Evolutionary conservation across 2,888 invertebrate genomes (phyloP).

Genomic region (Synergus japonicus): DNA sequence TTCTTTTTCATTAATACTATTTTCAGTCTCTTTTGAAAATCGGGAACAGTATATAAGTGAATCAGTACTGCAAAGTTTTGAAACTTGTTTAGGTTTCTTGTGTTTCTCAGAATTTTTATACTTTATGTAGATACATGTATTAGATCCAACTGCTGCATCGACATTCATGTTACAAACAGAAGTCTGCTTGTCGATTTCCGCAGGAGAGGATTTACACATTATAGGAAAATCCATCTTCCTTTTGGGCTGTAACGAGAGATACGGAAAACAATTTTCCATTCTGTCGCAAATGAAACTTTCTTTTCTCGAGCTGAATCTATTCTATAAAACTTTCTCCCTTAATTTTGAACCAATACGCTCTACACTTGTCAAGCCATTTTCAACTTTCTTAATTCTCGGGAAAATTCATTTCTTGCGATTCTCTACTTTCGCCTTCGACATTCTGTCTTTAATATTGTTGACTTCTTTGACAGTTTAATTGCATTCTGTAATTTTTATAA

Average conservation of each 20-base stretch:
- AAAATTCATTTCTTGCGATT: slow-evolving; percentile 37
- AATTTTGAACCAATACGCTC: not conserved
- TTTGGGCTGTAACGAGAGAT: slow-evolving; percentile 40
- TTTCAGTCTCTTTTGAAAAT: not conserved
- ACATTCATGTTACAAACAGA: slow-evolving; percentile 50
- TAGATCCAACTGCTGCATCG: slow-evolving; percentile 44
- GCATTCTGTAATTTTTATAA: not conserved
- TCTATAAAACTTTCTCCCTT: slow-evolving; percentile 37
- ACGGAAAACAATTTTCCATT: slow-evolving; percentile 52
- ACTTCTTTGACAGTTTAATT: slow-evolving; percentile 21
- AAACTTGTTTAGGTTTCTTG: not conserved
- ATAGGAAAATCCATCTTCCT: slow-evolving; percentile 33
- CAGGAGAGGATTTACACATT: slow-evolving; percentile 46
- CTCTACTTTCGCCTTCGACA: slow-evolving; percentile 36
- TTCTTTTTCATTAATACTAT: not conserved
- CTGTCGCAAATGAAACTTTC: slow-evolving; percentile 54
- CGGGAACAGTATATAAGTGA: not conserved
- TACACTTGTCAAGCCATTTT: slow-evolving; percentile 30
- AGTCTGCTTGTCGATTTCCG: slow-evolving; percentile 47
- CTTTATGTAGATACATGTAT: not conserved
- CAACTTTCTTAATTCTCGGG: slow-evolving; percentile 7
- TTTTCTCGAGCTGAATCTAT: slow-evolving; percentile 40
- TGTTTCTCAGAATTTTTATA: not conserved
- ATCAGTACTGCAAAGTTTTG: not conserved
- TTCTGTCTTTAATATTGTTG: slow-evolving; percentile 5